These are phyloP conservation scores for Leiothrix lutea DNA, from an alignment of 2,113 vertebrate species.

Conservation along the genomic window DNA sequence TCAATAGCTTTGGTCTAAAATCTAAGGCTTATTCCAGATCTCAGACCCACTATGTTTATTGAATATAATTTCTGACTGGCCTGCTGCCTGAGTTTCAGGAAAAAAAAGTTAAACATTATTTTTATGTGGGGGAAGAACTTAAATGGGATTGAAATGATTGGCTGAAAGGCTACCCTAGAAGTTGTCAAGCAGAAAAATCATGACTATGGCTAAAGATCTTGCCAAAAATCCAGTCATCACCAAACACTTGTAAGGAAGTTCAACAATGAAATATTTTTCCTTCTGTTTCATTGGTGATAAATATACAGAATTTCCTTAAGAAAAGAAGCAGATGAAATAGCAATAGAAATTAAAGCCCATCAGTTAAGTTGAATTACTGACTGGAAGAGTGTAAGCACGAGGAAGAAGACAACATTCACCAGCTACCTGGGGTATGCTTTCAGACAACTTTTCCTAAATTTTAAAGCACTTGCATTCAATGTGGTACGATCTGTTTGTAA, in stretches of 20 bases:
- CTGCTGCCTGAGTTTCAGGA: constrained; percentile 78
- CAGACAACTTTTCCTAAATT: constrained; percentile 77
- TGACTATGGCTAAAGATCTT: not conserved
- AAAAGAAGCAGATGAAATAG: not conserved
- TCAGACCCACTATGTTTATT: constrained; percentile 62
- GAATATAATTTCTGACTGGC: constrained; percentile 76
- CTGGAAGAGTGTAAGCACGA: not conserved
- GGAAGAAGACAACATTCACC: constrained; percentile 49
- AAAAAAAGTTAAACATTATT: constrained; percentile 69
- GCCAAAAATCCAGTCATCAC: constrained; percentile 31
- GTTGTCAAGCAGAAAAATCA: constrained; percentile 33
- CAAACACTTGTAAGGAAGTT: constrained; percentile 3
- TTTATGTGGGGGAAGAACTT: constrained; percentile 69
- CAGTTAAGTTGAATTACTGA: not conserved
- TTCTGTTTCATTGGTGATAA: not conserved
- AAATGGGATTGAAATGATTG: constrained; percentile 67
- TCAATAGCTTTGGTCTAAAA: constrained; percentile 73
- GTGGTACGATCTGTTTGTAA: constrained; percentile 91
- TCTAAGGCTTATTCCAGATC: constrained; percentile 67
- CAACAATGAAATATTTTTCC: not conserved
- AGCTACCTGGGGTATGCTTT: constrained; percentile 83
- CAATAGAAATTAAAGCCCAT: not conserved
- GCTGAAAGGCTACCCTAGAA: constrained; percentile 81
- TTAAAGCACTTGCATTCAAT: constrained; percentile 90
- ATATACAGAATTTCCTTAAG: constrained; percentile 10